These are phyloP conservation scores for Cervus canadensis DNA, from an alignment of 2,113 vertebrate species.

Conservation along the genomic window DNA sequence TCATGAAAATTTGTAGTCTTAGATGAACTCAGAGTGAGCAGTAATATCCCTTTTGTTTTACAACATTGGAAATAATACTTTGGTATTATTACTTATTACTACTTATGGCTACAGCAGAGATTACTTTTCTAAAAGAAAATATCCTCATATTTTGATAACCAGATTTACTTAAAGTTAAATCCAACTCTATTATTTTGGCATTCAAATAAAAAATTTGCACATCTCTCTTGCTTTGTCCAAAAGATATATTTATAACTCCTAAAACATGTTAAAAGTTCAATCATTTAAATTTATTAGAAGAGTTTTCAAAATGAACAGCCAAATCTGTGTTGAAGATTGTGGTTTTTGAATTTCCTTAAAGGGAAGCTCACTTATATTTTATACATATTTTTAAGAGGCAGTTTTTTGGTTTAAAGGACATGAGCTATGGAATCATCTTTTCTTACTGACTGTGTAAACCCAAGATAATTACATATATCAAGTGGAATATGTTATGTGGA, in stretches of 20 bases:
- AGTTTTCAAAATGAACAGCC: slow-evolving; percentile 6
- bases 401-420: neutral
- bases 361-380: neutral
- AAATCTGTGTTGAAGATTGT: neutral
- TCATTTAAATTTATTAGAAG: neutral
- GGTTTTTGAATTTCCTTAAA: neutral
- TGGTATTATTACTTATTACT: neutral
- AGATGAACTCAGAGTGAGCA: neutral
- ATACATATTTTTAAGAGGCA: neutral
- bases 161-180: neutral
- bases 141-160: neutral
- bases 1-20: neutral
- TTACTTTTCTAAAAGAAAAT: slow-evolving; percentile 30
- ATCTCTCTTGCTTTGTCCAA: neutral
- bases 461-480: slow-evolving; percentile 1
- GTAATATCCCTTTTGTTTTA: neutral
- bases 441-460: neutral
- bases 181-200: neutral
- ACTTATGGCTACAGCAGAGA: neutral
- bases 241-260: neutral
- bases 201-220: neutral
- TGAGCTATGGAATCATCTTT: neutral
- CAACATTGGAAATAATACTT: neutral
- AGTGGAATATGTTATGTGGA: neutral
- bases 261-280: neutral